Evolutionary conservation across 2,888 invertebrate species (phyloP), one percentile per base, ranked within the genome.

Genomic region (Caenorhabditis becei): DNA sequence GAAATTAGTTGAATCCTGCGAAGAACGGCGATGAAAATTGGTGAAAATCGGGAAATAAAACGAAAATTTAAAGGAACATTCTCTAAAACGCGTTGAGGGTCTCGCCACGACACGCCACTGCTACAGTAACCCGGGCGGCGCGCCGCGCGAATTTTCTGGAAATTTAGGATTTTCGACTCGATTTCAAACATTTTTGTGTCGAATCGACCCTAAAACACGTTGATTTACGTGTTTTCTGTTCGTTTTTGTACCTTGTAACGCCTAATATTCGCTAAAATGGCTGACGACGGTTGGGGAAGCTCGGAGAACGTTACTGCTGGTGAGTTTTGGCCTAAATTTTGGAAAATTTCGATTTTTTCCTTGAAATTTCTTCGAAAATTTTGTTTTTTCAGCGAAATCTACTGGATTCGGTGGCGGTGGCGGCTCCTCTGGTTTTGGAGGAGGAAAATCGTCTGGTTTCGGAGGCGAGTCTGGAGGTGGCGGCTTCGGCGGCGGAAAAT

Each of bases 381-480:
- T 4, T 44, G 18, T n/a, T 44, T 44, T 44, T 53, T 10, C 53
- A 53, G 26, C 53, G 24, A 3, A 23, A 7, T 24, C 47, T 11
- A 10, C 20, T 37, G 54, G 69, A 32, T 58, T 69, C 32, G 59
- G 66, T 0, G 47, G 32, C 2, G 41, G 28, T 26, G 16, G 28
- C 23, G 58, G 23, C 16, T n/a, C n/a, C n/a, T n/a, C n/a, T n/a
- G n/a, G n/a, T n/a, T n/a, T n/a, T n/a, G n/a, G n/a, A n/a, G n/a
- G n/a, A 16, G 26, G n/a, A 44, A 61, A 24, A 11, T 49, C n/a
- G n/a, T n/a, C n/a, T n/a, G n/a, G n/a, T n/a, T n/a, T n/a, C 24
- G 66, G 53, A 1, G 41, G 44, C 8, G 47, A n/a, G 16, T 37
- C 16, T 11, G 59, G 54, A 32, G n/a, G n/a, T n/a, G 11, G 16